Evolutionary conservation across 2,888 invertebrate species (phyloP).

Genomic region (Drosophila neoperkinsi): DNA sequence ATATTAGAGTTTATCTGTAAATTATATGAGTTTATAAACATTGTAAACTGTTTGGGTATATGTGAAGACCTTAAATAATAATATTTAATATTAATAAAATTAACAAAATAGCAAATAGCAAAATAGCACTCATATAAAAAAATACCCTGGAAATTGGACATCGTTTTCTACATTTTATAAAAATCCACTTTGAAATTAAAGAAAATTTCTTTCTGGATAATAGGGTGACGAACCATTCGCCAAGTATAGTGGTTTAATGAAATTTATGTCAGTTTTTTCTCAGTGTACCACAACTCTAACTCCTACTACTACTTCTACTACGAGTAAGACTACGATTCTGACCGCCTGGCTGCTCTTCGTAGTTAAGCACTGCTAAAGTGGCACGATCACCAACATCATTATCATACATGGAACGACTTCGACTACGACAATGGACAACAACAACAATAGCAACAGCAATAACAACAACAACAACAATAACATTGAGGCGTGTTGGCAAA

Average conservation of each 20-base stretch:
- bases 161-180: background rate
- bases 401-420: constrained; percentile 66
- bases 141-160: background rate
- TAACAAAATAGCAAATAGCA: background rate
- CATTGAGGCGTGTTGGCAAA: constrained; percentile 59
- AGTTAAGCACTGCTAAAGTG: constrained; percentile 80
- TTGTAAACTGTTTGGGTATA: background rate
- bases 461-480: constrained; percentile 24
- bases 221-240: background rate
- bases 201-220: background rate
- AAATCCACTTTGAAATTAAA: background rate
- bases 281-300: background rate
- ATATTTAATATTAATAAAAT: background rate
- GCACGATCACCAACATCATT: constrained; percentile 82
- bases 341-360: constrained; percentile 46
- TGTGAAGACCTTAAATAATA: background rate
- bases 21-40: background rate
- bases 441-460: constrained; percentile 45
- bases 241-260: background rate
- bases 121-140: background rate
- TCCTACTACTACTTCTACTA: background rate
- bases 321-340: constrained; percentile 18
- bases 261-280: background rate
- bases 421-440: constrained; percentile 27
- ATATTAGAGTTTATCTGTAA: background rate